Conservation (phyloP, 2,113 vertebrate genomes). For the Malurus elegans region DNA sequence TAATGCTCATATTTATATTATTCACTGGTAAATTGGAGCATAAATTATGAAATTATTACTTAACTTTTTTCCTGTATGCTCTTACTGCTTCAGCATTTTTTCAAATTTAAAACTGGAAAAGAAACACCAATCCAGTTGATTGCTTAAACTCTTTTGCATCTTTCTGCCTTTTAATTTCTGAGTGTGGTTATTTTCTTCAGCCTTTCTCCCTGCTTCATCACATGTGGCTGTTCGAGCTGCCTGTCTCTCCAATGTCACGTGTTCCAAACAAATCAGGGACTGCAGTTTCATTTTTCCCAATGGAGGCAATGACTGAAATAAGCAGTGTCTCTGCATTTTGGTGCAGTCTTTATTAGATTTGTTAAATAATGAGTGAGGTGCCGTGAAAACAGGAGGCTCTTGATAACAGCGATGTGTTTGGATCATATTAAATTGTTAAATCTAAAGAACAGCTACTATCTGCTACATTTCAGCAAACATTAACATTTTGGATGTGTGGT, state of each 20-base stretch:
- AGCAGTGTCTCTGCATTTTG: not conserved
- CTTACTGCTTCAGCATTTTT: not conserved
- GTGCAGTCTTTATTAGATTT: not conserved
- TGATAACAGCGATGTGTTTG: rapidly evolving
- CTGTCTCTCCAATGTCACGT: not conserved
- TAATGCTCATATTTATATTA: not conserved
- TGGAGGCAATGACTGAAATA: not conserved
- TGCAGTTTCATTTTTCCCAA: not conserved
- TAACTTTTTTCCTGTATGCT: not conserved
- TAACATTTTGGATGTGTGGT: not conserved
- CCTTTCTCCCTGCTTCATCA: not conserved
- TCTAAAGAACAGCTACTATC: not conserved
- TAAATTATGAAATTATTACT: not conserved
- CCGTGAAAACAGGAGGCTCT: not conserved
- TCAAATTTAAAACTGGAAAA: not conserved
- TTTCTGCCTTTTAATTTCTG: not conserved
- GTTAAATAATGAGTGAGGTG: not conserved
- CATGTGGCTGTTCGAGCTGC: not conserved
- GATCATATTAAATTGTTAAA: not conserved
- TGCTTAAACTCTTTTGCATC: not conserved
- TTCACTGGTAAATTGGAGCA: not conserved
- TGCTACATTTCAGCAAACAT: not conserved
- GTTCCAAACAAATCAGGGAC: not conserved
- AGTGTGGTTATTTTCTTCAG: not conserved
- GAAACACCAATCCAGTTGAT: not conserved